Evolutionary conservation across 2,888 invertebrate genomes (phyloP).

Genomic region (Diplolepis rosae): DNA sequence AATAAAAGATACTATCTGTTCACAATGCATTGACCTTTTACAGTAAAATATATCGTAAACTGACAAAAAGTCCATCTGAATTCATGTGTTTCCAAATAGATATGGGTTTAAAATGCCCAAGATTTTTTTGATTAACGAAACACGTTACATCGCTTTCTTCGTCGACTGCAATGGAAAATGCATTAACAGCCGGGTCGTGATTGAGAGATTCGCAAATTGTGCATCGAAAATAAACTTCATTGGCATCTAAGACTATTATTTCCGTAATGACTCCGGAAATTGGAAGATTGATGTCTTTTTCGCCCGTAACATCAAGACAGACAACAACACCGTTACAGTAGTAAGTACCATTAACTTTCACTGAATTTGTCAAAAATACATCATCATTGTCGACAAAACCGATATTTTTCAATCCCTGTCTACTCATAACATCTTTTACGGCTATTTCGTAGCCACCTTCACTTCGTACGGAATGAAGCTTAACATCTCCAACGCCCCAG

Average conservation of each 20-base stretch:
- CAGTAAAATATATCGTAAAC: slow-evolving; percentile 35
- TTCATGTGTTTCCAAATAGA: slow-evolving; percentile 30
- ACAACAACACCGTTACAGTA: slow-evolving; percentile 35
- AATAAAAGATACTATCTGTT: no score
- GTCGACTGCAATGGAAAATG: slow-evolving; percentile 31
- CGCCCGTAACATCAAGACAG: slow-evolving; percentile 21
- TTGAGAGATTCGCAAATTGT: slow-evolving; percentile 20
- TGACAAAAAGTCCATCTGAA: slow-evolving; percentile 17
- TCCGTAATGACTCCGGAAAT: slow-evolving; percentile 36
- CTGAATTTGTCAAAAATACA: slow-evolving; percentile 21
- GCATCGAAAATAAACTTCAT: slow-evolving; percentile 32
- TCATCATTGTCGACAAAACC: neutral
- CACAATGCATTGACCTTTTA: no score
- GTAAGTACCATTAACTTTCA: slow-evolving; percentile 32
- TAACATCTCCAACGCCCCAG: slow-evolving; percentile 42
- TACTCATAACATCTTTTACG: slow-evolving; percentile 12
- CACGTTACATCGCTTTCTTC: neutral
- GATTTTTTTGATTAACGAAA: neutral
- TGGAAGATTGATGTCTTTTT: slow-evolving; percentile 8
- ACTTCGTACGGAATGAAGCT: slow-evolving; percentile 32
- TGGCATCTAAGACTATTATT: slow-evolving; percentile 30
- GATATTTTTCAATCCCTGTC: slow-evolving; percentile 25
- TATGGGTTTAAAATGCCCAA: slow-evolving; percentile 35
- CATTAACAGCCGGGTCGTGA: slow-evolving; percentile 38
- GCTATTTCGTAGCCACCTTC: neutral